phyloP scores from a whole-genome alignment of 2,797 vertebrate genomes.

The Acipenser transmontanus region DNA sequence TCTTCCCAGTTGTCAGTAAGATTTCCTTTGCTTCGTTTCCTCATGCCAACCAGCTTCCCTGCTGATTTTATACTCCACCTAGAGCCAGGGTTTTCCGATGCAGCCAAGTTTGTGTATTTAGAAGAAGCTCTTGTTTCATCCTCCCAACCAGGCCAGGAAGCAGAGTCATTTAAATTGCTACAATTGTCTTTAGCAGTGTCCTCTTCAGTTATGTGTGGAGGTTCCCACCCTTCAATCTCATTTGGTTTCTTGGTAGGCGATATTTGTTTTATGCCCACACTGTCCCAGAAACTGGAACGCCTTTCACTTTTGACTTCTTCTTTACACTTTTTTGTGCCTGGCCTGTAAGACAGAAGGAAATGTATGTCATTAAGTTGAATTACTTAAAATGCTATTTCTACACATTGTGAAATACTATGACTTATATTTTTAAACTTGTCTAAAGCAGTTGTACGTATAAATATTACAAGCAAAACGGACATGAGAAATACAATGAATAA shows the following conservation, averaged over 20 bases:
- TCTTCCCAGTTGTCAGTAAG: slow-evolving; percentile 86
- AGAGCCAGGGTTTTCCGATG: slow-evolving; percentile 66
- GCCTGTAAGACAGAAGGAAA: slow-evolving; percentile 38
- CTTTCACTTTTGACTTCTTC: slow-evolving; percentile 56
- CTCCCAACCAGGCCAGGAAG: slow-evolving; percentile 74
- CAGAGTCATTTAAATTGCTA: slow-evolving; percentile 33
- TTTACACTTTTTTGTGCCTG: slow-evolving; percentile 46
- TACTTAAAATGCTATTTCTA: no score
- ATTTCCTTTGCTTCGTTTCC: slow-evolving; percentile 84
- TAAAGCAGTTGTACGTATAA: no score
- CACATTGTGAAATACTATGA: no score
- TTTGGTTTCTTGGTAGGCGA: slow-evolving; percentile 78
- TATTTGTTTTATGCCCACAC: slow-evolving; percentile 80
- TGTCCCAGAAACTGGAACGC: slow-evolving; percentile 83
- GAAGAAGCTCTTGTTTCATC: slow-evolving; percentile 64
- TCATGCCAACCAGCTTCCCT: slow-evolving; percentile 83
- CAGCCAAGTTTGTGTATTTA: slow-evolving; percentile 82
- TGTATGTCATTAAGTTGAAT: no score
- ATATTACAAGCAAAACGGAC: no score
- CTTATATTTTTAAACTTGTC: no score
- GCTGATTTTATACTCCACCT: slow-evolving; percentile 87
- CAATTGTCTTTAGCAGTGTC: slow-evolving; percentile 34
- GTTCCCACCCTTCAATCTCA: slow-evolving; percentile 91
- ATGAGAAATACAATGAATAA: no score
- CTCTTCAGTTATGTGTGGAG: slow-evolving; percentile 61